A percentile compares a stretch with the other conserved stretches of the same genome.
Conservation (phyloP, 2,113 vertebrate genomes). For the Rhagologus leucostigma region DNA sequence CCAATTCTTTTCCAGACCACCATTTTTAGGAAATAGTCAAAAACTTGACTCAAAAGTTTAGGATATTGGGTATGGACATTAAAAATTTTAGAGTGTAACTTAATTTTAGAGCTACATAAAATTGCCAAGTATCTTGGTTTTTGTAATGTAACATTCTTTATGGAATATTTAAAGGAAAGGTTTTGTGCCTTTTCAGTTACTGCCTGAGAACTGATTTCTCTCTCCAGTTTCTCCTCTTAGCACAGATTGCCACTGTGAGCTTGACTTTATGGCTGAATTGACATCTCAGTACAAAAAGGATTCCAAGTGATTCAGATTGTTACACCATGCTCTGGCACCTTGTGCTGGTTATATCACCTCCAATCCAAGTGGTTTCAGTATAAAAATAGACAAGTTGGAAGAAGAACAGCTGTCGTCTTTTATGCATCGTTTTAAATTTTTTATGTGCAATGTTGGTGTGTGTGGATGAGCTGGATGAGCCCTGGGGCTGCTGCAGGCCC, state of each 20-base stretch:
- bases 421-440: neutral
- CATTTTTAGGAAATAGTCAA: neutral
- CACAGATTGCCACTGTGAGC: neutral
- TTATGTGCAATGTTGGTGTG: neutral
- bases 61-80: neutral
- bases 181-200: neutral
- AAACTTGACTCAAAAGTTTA: neutral
- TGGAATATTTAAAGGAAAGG: neutral
- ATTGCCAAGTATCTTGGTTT: neutral
- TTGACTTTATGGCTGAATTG: constrained; percentile 28
- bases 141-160: neutral
- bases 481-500: neutral
- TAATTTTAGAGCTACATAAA: neutral
- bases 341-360: constrained; percentile 25
- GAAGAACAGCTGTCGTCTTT: constrained; percentile 37
- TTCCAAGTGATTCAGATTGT: constrained; percentile 8
- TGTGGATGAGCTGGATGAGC: neutral
- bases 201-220: neutral
- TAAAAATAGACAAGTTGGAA: constrained; percentile 34
- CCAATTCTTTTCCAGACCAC: neutral
- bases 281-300: neutral
- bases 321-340: constrained; percentile 28
- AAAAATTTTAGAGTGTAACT: neutral
- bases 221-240: neutral
- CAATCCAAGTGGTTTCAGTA: neutral